These are phyloP conservation scores for Lithobius niger DNA, from an alignment of 1,140 invertebrate genomes.

Conservation along the genomic window DNA sequence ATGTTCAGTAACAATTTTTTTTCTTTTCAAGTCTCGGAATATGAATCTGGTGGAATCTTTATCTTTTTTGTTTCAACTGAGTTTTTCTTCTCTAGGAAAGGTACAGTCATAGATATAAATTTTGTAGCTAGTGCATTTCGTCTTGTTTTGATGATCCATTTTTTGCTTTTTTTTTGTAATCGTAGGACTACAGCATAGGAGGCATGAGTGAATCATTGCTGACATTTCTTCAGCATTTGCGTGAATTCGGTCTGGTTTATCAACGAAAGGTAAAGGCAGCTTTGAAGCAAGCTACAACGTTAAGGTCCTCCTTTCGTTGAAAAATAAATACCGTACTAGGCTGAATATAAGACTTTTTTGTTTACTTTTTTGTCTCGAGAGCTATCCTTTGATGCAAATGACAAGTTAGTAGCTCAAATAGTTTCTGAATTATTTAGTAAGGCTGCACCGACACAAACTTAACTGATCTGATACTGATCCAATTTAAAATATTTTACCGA, in stretches of 20 bases:
- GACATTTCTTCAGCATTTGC: constrained; percentile 82
- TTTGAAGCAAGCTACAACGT: background rate
- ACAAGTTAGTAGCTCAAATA: no score
- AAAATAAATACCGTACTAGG: no score
- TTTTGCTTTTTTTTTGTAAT: constrained; percentile 23
- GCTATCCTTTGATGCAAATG: no score
- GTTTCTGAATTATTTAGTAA: no score
- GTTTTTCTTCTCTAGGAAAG: constrained; percentile 88
- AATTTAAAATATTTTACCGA: no score
- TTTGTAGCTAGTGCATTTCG: background rate
- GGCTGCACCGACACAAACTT: no score
- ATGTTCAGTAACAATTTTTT: constrained; percentile 9
- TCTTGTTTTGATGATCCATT: background rate
- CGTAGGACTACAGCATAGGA: constrained; percentile 91
- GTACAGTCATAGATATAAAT: constrained; percentile 31
- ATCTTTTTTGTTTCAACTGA: constrained; percentile 88
- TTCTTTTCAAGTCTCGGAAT: constrained; percentile 44
- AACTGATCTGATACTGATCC: no score
- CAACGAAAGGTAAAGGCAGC: constrained; percentile 61
- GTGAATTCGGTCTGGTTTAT: constrained; percentile 95
- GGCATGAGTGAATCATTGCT: constrained; percentile 77
- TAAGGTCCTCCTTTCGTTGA: no score
- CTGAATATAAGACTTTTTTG: no score
- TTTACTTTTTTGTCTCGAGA: no score
- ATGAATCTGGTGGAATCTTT: constrained; percentile 80